Percentiles rank a stretch among this genome's conserved stretches.
phyloP scores from a whole-genome alignment of 1,140 invertebrate species.

The Oreohelix idahoensis region DNA sequence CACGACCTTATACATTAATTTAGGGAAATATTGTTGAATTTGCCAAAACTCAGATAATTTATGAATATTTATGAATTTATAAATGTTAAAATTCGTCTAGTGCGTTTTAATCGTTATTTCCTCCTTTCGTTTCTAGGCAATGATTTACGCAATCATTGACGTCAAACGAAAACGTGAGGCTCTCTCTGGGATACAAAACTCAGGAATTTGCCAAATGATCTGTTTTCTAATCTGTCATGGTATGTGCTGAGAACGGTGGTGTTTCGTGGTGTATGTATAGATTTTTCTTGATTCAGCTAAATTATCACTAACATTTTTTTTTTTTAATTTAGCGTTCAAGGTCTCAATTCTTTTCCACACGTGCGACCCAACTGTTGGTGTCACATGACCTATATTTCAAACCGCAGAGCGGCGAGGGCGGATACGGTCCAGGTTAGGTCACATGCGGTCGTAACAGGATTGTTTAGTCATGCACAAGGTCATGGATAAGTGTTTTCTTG shows the following conservation, averaged over 20 bases:
- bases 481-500: no score
- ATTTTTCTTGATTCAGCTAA: background rate
- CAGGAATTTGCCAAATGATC: background rate
- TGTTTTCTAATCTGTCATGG: background rate
- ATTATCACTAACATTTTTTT: background rate
- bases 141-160: slow-evolving; percentile 10
- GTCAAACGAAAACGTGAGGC: slow-evolving; percentile 2
- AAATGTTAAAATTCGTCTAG: slow-evolving; percentile 1
- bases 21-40: no score
- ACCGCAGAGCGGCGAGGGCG: background rate
- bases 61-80: background rate
- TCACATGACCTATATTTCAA: background rate
- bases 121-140: slow-evolving; percentile 13
- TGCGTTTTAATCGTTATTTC: background rate
- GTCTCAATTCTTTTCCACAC: background rate
- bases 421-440: background rate
- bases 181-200: background rate
- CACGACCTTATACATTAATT: no score
- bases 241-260: background rate
- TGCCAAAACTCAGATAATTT: background rate
- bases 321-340: no score
- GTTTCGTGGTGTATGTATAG: background rate
- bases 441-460: background rate
- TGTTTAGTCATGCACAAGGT: background rate
- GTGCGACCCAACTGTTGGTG: background rate